These are phyloP conservation scores for Perithous albicinctus DNA, from an alignment of 2,888 invertebrate genomes.

Conservation along the genomic window DNA sequence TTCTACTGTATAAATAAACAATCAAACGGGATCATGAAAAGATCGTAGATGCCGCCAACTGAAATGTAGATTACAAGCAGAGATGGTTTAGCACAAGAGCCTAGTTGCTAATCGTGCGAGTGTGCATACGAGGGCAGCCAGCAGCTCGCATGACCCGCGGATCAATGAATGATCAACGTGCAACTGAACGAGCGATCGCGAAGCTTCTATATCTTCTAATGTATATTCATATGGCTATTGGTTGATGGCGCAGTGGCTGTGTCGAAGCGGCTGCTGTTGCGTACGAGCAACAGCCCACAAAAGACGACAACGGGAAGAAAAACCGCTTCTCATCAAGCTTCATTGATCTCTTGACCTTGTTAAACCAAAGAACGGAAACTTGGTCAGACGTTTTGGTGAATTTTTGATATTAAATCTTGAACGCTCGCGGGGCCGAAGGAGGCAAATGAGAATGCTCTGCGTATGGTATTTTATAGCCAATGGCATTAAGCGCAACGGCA, in stretches of 20 bases:
- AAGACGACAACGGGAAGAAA: conserved; percentile 2
- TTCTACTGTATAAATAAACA: background rate
- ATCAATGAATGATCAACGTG: conserved; percentile 81
- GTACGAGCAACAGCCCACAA: background rate
- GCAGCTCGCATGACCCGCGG: conserved; percentile 80
- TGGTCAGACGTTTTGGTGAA: background rate
- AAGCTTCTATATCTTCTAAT: conserved; percentile 55
- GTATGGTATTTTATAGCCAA: conserved; percentile 66
- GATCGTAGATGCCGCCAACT: background rate
- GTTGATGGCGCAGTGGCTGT: conserved; percentile 25
- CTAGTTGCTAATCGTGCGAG: background rate
- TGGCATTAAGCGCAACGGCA: conserved; percentile 79
- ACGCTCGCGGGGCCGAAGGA: conserved; percentile 26
- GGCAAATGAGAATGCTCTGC: conserved; percentile 77
- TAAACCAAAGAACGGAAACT: conserved; percentile 51
- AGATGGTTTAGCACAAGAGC: background rate
- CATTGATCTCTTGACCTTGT: conserved; percentile 5
- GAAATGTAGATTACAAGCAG: conserved; percentile 10
- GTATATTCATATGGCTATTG: conserved; percentile 65
- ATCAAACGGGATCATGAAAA: background rate
- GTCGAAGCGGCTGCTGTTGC: conserved; percentile 28
- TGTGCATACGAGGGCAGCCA: conserved; percentile 63
- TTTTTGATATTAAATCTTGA: conserved; percentile 32
- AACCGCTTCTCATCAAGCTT: conserved; percentile 15
- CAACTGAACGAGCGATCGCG: conserved; percentile 57